A percentile compares a stretch with the other conserved stretches of the same genome.
These are phyloP conservation scores for Cryptophagus acutangulus DNA, from an alignment of 2,888 invertebrate genomes.

Conservation along the genomic window DNA sequence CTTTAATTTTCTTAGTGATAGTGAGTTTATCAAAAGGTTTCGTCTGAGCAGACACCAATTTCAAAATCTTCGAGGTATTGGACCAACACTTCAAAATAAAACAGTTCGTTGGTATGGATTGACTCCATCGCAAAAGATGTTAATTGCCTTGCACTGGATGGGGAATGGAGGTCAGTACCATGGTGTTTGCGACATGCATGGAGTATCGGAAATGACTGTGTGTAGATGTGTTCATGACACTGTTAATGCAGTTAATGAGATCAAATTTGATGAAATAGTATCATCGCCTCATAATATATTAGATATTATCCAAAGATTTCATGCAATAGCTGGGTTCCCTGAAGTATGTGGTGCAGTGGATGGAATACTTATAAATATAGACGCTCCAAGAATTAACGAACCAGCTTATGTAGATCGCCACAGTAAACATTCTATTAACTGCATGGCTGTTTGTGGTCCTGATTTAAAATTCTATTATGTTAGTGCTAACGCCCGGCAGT, in stretches of 20 bases:
- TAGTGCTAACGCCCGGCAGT: constrained; percentile 22
- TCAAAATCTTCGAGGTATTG: constrained; percentile 11
- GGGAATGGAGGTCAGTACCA: too few species aligned
- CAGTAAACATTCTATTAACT: constrained; percentile 28
- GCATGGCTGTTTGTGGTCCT: constrained; percentile 24
- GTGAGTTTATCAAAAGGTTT: constrained; percentile 17
- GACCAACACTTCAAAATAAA: constrained; percentile 10
- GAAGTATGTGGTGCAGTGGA: constrained; percentile 23
- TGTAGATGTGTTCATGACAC: constrained; percentile 22
- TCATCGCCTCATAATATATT: constrained; percentile 16
- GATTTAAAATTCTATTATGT: constrained; percentile 25
- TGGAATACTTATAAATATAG: constrained; percentile 23
- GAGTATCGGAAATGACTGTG: too few species aligned
- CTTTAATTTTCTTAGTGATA: constrained; percentile 9
- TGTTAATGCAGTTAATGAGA: constrained; percentile 20
- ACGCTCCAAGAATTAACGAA: constrained; percentile 26
- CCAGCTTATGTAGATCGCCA: constrained; percentile 26
- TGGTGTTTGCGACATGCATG: constrained; percentile 27
- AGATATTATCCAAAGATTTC: constrained; percentile 14
- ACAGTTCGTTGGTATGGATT: constrained; percentile 18
- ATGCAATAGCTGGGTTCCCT: constrained; percentile 18
- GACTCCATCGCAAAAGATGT: constrained; percentile 13
- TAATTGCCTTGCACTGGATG: constrained; percentile 24
- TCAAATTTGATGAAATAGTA: constrained; percentile 20
- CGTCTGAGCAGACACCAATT: constrained; percentile 10